Conservation (phyloP, 1,140 invertebrate genomes). For the Drosophila murphyi region DNA sequence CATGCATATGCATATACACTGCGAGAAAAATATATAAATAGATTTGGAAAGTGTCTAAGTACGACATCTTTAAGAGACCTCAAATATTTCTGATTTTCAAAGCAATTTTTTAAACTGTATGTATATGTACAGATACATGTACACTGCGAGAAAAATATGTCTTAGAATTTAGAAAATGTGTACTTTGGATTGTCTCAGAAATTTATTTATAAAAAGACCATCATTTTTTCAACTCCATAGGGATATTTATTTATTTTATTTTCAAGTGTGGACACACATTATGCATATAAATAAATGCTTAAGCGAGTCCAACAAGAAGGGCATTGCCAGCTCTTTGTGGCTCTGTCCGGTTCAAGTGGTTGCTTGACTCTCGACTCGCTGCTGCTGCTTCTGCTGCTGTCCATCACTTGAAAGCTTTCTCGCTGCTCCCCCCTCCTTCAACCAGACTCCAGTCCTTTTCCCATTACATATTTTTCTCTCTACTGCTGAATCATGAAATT, state of each 20-base stretch:
- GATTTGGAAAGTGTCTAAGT: no score
- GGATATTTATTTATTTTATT: no score
- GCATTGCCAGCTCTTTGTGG: conserved; percentile 26
- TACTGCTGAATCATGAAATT: conserved; percentile 36
- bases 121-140: no score
- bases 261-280: no score
- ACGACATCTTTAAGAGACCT: no score
- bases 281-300: conserved; percentile 4
- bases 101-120: neutral
- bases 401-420: conserved; percentile 69
- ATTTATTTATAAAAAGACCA: no score
- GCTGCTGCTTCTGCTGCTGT: conserved; percentile 24
- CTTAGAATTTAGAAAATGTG: no score
- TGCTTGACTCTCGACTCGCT: conserved; percentile 58
- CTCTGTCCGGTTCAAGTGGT: conserved; percentile 69
- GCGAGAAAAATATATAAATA: neutral
- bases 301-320: neutral
- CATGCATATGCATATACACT: conserved; percentile 5
- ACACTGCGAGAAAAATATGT: no score
- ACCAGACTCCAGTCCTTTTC: neutral
- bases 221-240: no score
- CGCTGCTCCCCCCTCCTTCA: conserved; percentile 20
- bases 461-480: neutral
- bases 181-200: no score
- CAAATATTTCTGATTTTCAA: neutral